Conservation (phyloP, 2,113 vertebrate genomes). For the Spea bombifrons region DNA sequence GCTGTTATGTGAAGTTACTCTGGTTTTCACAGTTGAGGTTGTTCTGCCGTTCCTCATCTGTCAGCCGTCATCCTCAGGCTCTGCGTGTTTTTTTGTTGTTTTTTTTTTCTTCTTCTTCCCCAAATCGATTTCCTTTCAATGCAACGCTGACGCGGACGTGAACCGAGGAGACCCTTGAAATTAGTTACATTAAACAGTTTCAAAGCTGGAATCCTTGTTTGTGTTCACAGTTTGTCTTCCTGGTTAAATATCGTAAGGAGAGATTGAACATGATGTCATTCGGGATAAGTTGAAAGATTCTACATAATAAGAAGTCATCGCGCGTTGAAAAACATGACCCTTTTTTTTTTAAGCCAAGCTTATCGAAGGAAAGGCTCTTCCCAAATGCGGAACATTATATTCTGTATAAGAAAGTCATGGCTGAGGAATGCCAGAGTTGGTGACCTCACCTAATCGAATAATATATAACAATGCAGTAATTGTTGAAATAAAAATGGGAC, state of each 20-base stretch:
- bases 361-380: neutral
- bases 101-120: neutral
- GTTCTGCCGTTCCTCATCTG: neutral
- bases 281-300: neutral
- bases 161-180: slow-evolving; percentile 15
- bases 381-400: neutral
- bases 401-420: neutral
- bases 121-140: neutral
- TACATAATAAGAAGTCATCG: no score
- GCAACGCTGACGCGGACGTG: neutral
- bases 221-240: neutral
- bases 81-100: neutral
- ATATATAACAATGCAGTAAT: no score
- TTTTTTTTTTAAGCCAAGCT: neutral
- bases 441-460: no score
- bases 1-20: neutral
- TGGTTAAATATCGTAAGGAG: neutral
- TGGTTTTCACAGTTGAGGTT: neutral
- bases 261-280: no score
- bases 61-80: slow-evolving; percentile 4
- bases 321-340: neutral
- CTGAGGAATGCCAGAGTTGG: no score
- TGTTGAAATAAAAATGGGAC: no score
- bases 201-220: slow-evolving; percentile 4
- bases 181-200: neutral